Base-by-base conservation (phyloP, 2,113 vertebrate genomes). In the Alectura lathami region DNA sequence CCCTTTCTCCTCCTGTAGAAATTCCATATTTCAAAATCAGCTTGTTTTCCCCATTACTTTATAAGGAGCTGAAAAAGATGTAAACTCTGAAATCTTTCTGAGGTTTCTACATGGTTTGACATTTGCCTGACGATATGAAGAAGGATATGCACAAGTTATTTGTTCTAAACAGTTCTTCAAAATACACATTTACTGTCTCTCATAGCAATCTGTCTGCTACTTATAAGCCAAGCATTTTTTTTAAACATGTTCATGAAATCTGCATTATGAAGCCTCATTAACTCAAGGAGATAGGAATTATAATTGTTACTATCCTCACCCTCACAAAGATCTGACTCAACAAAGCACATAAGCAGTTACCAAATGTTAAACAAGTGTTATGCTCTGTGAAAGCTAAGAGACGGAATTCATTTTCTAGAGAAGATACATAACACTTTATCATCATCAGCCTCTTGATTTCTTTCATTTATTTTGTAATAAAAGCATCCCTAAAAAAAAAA, bases 91-190 rank as follows among this genome's bases (percentile, higher is more conserved):
- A 93, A 83, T 72, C 72, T 86, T 90, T 72, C 73, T 57, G 54
- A 70, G 47, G 43, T 94, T 93, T 91, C 86, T 74, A 54, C 8
- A 57, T 9, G 70, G 42, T 86, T 90, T 96, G 94, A 74, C 79
- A 80, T 88, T 88, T 93, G 60, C 50, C 51, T 94, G 83, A 78
- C 80, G 92, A 84, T 84, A 83, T 57, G 64, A 91, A 88, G 86
- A 89, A 69, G 76, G 45, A 93, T 76, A 90, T 47, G 72, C 69
- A 86, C 30, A 89, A 91, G 38, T 81, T 88, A 86, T 77, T 96
- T 94, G 64, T 93, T 93, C 63, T 63, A 73, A 96, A 88, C 73
- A 60, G 20, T 81, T 89, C 45, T 77, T 86, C 67, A 89, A 81
- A 80, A 90, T 13, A 86, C 75, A 80, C 34, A 42, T 62, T 89